Evolutionary conservation across 2,797 vertebrate species (phyloP), one percentile per base, ranked within the genome.

Genomic region (Enteromius fasciolatus): DNA sequence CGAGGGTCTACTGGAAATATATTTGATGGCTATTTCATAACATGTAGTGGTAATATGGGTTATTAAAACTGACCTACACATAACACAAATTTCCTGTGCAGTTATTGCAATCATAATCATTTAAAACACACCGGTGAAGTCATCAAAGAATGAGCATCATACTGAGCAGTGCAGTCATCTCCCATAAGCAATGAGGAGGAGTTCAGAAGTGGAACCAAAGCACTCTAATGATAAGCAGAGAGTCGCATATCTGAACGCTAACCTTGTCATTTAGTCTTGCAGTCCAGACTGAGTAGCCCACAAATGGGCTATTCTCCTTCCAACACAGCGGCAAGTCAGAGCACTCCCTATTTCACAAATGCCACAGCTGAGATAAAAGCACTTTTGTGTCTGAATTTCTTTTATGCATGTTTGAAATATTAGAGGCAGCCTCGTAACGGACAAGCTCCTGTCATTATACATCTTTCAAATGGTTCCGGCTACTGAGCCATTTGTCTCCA

Each of bases 351-450:
- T 85, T 82, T 84, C 80, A 83, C 39, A 88, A 88, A 84, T 87
- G 87, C 78, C 84, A 87, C 61, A 70, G 69, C 28, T 46, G 11
- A 61, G 85, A 88, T 83, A 75, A 86, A 87, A 85, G 81, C 70
- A 39, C 85, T 82, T 82, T 87, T 86, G 76, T 75, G 82, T 84
- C 84, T 78, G 67, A 84, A 80, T 84, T 84, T 84, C 73, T 61
- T 83, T 80, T 78, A 74, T 80, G 80, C 46, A 68, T 64, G 76
- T 52, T 81, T 79, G 79, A 85, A 68, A 84, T 70, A 80, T 67
- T 69, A 76, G 57, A 48, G 63, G 10, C 39, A 70, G 39, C 74
- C 82, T 87, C 64, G 15, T 82, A 84, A 86, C 28, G 39, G 50
- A 67, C 76, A 79, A 76, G 46, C 57, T n/a, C 76, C 80, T 82